Evolutionary conservation across 2,797 vertebrate species (phyloP).

Genomic region (Cottoperca gobio): DNA sequence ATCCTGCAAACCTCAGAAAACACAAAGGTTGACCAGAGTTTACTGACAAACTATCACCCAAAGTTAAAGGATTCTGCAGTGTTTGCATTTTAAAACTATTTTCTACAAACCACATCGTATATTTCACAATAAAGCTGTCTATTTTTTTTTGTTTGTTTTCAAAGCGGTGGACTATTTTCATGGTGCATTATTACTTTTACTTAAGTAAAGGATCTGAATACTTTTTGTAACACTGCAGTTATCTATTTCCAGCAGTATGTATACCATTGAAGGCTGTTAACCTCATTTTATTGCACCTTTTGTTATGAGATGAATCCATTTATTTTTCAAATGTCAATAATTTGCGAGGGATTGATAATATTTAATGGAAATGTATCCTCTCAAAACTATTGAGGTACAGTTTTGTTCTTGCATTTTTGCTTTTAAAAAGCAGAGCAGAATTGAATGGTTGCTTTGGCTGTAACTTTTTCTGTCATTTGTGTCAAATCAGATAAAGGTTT

Average conservation of each 20-base stretch:
- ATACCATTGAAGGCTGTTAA: no score
- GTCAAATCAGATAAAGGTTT: no score
- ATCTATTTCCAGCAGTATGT: no score
- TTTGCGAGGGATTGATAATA: background rate
- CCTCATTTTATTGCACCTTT: background rate
- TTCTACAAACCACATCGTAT: background rate
- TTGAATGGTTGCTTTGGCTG: background rate
- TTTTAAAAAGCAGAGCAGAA: background rate
- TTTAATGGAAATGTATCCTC: background rate
- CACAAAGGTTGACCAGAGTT: background rate
- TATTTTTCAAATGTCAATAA: background rate
- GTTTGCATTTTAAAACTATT: background rate
- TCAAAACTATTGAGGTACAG: background rate
- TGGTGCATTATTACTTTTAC: no score
- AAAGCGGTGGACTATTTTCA: no score
- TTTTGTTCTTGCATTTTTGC: background rate
- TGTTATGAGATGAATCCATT: background rate
- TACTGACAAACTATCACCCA: background rate
- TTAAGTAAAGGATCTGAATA: no score
- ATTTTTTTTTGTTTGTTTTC: no score
- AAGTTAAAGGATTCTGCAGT: background rate
- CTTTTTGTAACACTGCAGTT: no score
- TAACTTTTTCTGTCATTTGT: no score
- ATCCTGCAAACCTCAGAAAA: constrained; percentile 23
- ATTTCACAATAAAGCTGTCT: background rate